A percentile compares a stretch with the other conserved stretches of the same genome.
These are phyloP conservation scores for Danio tinwini DNA, from an alignment of 2,797 vertebrate genomes.

Conservation along the genomic window DNA sequence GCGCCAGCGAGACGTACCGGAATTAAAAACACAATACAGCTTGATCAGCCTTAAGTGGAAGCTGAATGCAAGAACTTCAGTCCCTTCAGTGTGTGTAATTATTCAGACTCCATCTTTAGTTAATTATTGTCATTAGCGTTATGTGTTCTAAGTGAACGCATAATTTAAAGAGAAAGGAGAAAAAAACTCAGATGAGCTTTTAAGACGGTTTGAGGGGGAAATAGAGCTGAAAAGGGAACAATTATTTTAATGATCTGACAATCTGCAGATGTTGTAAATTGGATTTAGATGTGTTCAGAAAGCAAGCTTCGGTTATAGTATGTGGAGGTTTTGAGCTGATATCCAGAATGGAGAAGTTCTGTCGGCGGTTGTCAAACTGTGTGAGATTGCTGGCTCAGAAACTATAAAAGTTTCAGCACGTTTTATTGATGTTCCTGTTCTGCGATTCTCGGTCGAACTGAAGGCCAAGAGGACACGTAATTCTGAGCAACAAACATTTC, in stretches of 20 bases:
- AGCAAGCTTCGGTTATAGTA: constrained; percentile 78
- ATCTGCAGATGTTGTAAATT: constrained; percentile 93
- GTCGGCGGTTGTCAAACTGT: constrained; percentile 53
- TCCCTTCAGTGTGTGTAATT: constrained; percentile 87
- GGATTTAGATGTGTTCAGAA: constrained; percentile 85
- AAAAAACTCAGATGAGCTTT: constrained; percentile 84
- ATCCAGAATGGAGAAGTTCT: constrained; percentile 52
- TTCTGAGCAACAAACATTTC: not conserved
- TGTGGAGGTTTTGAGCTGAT: constrained; percentile 78
- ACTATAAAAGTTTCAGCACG: constrained; percentile 16
- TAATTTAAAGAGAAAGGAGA: constrained; percentile 82
- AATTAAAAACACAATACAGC: constrained; percentile 78
- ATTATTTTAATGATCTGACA: constrained; percentile 99
- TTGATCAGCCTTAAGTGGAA: constrained; percentile 78
- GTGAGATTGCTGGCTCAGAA: constrained; percentile 29
- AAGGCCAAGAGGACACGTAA: not conserved
- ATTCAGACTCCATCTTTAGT: constrained; percentile 96
- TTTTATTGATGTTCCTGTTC: not conserved
- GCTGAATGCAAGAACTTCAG: constrained; percentile 74
- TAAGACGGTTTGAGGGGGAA: constrained; percentile 88
- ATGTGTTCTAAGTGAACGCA: constrained; percentile 90
- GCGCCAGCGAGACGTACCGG: constrained; percentile 68
- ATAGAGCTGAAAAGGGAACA: constrained; percentile 97
- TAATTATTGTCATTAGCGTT: constrained; percentile 99
- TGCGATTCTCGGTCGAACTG: constrained; percentile 5